Evolutionary conservation across 1,140 invertebrate species (phyloP).

Genomic region (Aphelinus atriplicis): DNA sequence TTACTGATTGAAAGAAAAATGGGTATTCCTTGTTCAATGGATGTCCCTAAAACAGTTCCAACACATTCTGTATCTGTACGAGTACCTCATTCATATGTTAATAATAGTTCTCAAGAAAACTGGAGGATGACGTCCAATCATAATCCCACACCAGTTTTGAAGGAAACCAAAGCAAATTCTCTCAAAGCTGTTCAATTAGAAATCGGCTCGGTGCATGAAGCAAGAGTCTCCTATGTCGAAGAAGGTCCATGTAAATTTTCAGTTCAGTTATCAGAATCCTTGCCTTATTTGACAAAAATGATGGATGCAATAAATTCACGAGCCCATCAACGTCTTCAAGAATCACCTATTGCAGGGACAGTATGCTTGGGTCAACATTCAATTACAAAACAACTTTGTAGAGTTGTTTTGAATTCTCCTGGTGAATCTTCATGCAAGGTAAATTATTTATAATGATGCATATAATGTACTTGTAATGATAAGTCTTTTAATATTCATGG

Average conservation of each 20-base stretch:
- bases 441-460: neutral
- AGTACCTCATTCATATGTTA: slow-evolving; percentile 1
- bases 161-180: slow-evolving; percentile 53
- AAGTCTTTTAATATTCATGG: neutral
- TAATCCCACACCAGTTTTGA: slow-evolving; percentile 9
- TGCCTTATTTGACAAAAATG: slow-evolving; percentile 69
- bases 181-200: slow-evolving; percentile 72
- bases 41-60: no score
- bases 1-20: slow-evolving; percentile 47
- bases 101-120: slow-evolving; percentile 17
- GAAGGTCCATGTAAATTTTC: slow-evolving; percentile 81
- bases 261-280: slow-evolving; percentile 72
- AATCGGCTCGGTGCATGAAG: slow-evolving; percentile 71
- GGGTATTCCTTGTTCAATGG: slow-evolving; percentile 31
- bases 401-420: slow-evolving; percentile 77
- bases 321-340: slow-evolving; percentile 64
- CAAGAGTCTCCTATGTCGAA: slow-evolving; percentile 78
- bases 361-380: slow-evolving; percentile 77
- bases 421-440: slow-evolving; percentile 63
- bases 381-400: slow-evolving; percentile 72
- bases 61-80: neutral
- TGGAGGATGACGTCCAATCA: slow-evolving; percentile 17
- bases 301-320: slow-evolving; percentile 74
- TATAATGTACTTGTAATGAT: neutral
- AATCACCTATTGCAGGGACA: slow-evolving; percentile 74